These are phyloP conservation scores for Puffinus mauretanicus DNA, from an alignment of 2,113 vertebrate genomes.

Conservation along the genomic window DNA sequence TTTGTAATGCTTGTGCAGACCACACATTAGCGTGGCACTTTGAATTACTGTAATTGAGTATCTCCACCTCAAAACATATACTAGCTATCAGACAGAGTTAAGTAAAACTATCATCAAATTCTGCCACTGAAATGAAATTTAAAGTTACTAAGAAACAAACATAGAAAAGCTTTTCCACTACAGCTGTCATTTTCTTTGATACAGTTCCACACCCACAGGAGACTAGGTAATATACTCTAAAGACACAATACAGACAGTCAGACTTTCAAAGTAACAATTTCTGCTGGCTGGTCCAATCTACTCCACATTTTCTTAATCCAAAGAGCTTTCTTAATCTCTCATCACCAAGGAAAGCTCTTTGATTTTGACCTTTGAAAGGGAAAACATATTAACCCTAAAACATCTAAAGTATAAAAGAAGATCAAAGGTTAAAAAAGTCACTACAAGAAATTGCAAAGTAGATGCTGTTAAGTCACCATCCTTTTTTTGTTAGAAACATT, in stretches of 20 bases:
- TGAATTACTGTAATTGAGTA: neutral
- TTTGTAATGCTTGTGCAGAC: neutral
- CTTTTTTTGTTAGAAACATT: neutral
- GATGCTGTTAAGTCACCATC: neutral
- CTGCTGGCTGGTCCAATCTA: neutral
- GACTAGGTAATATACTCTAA: neutral
- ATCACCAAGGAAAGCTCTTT: neutral
- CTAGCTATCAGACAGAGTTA: neutral
- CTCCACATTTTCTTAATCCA: neutral
- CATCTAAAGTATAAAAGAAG: neutral
- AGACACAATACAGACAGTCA: neutral
- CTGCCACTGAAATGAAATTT: neutral
- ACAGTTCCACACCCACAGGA: neutral
- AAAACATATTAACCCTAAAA: neutral
- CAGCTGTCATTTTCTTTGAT: neutral
- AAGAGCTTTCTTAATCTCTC: neutral
- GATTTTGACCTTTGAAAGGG: neutral
- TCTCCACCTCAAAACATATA: neutral
- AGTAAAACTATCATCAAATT: neutral
- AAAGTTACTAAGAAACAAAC: neutral
- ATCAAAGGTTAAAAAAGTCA: neutral
- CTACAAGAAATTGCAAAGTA: neutral
- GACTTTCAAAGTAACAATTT: neutral
- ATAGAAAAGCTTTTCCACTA: neutral
- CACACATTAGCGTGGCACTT: neutral